These are phyloP conservation scores for Eutrigla gurnardus DNA, from an alignment of 2,797 vertebrate genomes.

Conservation along the genomic window DNA sequence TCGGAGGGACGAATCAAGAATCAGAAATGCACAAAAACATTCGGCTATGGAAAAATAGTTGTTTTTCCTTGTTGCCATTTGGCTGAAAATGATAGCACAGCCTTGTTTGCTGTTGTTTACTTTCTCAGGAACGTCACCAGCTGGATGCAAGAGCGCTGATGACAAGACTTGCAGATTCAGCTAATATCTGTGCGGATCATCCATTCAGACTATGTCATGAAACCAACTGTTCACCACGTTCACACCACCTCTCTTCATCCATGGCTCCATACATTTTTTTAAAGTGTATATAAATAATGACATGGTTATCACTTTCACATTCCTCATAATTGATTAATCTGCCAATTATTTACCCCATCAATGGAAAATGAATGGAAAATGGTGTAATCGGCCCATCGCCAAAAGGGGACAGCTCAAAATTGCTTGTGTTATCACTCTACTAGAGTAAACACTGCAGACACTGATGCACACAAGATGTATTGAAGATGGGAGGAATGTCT, in stretches of 20 bases:
- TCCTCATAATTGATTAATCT: not conserved
- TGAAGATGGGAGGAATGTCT: too few species aligned
- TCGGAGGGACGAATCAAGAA: constrained; percentile 5
- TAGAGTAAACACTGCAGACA: too few species aligned
- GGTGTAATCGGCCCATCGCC: not conserved
- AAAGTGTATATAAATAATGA: not conserved
- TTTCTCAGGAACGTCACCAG: constrained; percentile 30
- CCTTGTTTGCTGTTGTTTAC: constrained; percentile 42
- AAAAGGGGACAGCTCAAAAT: not conserved
- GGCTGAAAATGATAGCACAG: constrained; percentile 34
- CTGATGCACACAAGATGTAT: too few species aligned
- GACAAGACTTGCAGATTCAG: constrained; percentile 24
- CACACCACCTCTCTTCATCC: constrained; percentile 11
- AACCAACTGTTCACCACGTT: constrained; percentile 38
- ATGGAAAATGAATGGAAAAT: not conserved
- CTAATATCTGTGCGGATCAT: constrained; percentile 20
- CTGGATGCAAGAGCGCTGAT: constrained; percentile 21
- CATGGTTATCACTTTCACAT: not conserved
- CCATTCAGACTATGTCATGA: constrained; percentile 30
- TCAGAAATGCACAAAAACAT: constrained; percentile 18
- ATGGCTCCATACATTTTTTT: not conserved
- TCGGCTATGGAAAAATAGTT: not conserved
- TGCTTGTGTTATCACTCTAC: not conserved
- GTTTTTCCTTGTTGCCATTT: constrained; percentile 23
- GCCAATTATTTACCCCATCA: not conserved